These are phyloP conservation scores for Notarius quadriscutis DNA, from an alignment of 2,113 vertebrate genomes.

Conservation along the genomic window DNA sequence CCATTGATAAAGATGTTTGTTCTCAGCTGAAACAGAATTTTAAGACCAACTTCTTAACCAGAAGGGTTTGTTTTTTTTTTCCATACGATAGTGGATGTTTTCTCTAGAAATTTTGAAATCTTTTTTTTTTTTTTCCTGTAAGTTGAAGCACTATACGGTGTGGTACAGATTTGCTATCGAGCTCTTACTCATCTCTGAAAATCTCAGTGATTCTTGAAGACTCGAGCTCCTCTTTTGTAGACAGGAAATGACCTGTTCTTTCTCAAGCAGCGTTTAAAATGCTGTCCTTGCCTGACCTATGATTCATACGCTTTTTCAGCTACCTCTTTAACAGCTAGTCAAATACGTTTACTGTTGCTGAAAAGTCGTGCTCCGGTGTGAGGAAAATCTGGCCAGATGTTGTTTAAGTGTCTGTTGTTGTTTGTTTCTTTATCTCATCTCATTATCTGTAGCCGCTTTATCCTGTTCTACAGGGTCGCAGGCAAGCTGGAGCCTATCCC, in stretches of 20 bases:
- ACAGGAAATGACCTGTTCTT: background rate
- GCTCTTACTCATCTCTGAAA: background rate
- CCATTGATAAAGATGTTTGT: slow-evolving; percentile 1
- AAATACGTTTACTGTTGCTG: background rate
- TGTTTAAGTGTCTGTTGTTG: background rate
- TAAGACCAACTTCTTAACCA: slow-evolving; percentile 31
- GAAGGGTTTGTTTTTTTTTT: background rate
- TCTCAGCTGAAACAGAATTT: slow-evolving; percentile 22
- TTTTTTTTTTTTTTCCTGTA: background rate
- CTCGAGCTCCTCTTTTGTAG: background rate
- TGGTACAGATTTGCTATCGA: slow-evolving; percentile 14
- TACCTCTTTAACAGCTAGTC: background rate
- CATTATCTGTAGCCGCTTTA: too few species aligned
- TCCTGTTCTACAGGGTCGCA: too few species aligned
- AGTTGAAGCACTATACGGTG: slow-evolving; percentile 23
- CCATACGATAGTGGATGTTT: slow-evolving; percentile 8
- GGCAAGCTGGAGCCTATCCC: too few species aligned
- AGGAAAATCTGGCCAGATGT: background rate
- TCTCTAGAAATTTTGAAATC: slow-evolving; percentile 12
- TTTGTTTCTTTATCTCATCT: background rate
- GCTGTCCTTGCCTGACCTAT: slow-evolving; percentile 9
- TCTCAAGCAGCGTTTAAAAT: slow-evolving; percentile 4
- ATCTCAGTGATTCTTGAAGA: background rate
- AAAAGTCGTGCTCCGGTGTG: background rate
- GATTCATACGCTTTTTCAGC: background rate